Evolutionary conservation across 1,140 invertebrate species (phyloP).

Genomic region (Drosophila mojavensis): DNA sequence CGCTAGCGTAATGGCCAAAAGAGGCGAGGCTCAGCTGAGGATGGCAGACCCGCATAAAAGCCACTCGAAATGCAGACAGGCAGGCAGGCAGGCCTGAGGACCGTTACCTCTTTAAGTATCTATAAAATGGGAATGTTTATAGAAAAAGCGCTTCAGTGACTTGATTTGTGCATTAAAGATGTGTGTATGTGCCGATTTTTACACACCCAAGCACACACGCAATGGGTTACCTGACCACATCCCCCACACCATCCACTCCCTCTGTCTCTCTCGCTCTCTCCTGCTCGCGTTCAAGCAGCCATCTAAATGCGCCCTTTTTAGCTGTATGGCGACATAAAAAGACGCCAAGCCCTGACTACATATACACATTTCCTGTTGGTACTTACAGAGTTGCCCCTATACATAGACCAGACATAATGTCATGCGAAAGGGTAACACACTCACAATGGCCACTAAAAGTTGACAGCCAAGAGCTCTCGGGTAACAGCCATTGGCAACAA

Average conservation of each 20-base stretch:
- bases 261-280: neutral
- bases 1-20: conserved; percentile 63
- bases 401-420: conserved; percentile 55
- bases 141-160: conserved; percentile 76
- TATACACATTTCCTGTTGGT: conserved; percentile 37
- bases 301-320: conserved; percentile 48
- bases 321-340: conserved; percentile 57
- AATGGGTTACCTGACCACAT: conserved; percentile 5
- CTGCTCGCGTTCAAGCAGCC: neutral
- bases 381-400: conserved; percentile 52
- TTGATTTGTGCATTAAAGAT: conserved; percentile 79
- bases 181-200: conserved; percentile 37
- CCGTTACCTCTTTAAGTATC: conserved; percentile 72
- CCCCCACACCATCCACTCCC: neutral
- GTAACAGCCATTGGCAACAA: conserved; percentile 29
- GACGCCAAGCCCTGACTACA: conserved; percentile 29
- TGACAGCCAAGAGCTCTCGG: conserved; percentile 64
- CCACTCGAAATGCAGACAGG: conserved; percentile 67
- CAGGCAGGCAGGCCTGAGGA: conserved; percentile 27
- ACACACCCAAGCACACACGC: neutral
- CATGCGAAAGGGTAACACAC: conserved; percentile 67
- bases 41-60: conserved; percentile 65
- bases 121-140: conserved; percentile 81
- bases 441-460: conserved; percentile 70
- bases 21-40: conserved; percentile 29